Base-by-base conservation (phyloP, 1,140 invertebrate genomes). In the Calycopis cecrops region DNA sequence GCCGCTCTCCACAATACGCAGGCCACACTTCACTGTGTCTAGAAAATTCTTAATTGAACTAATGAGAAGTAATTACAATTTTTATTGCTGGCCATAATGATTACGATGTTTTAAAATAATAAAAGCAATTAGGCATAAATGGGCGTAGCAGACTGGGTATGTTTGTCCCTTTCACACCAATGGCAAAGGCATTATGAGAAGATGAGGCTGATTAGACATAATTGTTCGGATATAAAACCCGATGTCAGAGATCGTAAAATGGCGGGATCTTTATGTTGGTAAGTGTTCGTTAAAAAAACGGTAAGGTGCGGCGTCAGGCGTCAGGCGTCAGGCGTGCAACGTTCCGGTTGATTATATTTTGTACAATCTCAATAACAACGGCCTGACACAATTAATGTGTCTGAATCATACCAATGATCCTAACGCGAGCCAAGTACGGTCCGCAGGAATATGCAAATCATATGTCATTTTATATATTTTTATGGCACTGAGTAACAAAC, bases 101-200 rank as follows among this genome's bases (percentile, higher is more conserved):
- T 85, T 87, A 87, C 81, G 84, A 84, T 85, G 81, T 71, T 79
- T 85, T 87, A 87, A 87, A 87, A 87, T 87, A 87, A 87, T 87
- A 87, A 85, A 87, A 87, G 81, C 84, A 87, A 87, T 87, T 87
- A 87, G 81, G 81, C 76, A 83, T 82, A 79, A 78, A 82, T 79
- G 74, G 79, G 77, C 76, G 83, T 79, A 83, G 76, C 74, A 57
- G 76, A 76, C 65, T 66, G 58, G 60, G 42, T 79, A 59, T 60
- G 35, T 52, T 62, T 52, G 63, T 86, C 77, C 70, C 73, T 61
- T 57, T 82, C 70, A 17, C 60, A 56, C 73, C 33, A 51, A 18
- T 42, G 17, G 35, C 18, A 52, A 52, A 57, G 67, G 51, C 49
- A 48, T 56, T 69, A 60, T 59, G 73, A 60, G 61, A 63, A 65